Conservation (phyloP, 2,113 vertebrate species). For the Dascyllus trimaculatus region DNA sequence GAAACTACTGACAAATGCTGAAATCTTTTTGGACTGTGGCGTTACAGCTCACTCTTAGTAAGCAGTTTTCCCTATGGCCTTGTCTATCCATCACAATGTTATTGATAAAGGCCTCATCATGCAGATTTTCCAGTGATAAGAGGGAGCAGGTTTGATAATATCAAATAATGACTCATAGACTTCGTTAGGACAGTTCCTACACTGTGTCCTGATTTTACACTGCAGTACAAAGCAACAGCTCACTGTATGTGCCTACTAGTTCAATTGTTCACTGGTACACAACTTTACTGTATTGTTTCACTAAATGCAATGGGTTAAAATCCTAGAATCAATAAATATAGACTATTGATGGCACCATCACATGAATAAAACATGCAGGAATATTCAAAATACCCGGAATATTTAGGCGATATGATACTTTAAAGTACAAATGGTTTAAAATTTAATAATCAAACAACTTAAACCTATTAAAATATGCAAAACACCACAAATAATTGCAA, state of each 20-base stretch:
- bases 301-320: no score
- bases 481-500: no score
- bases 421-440: no score
- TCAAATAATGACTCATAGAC: conserved; percentile 34
- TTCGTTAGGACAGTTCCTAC: not conserved
- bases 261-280: no score
- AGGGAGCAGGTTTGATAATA: conserved; percentile 41
- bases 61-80: conserved; percentile 12
- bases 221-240: not conserved
- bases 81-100: conserved; percentile 3
- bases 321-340: no score
- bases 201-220: not conserved
- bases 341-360: no score
- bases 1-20: not conserved
- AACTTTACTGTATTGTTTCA: no score
- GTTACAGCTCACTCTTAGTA: not conserved
- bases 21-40: conserved; percentile 1
- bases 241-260: not conserved
- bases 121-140: conserved; percentile 44
- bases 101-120: conserved; percentile 34
- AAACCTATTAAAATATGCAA: no score
- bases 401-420: no score
- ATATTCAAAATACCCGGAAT: no score
- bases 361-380: no score
- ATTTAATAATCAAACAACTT: no score